phyloP scores from a whole-genome alignment of 2,113 vertebrate species.

The Hemiscyllium ocellatum region DNA sequence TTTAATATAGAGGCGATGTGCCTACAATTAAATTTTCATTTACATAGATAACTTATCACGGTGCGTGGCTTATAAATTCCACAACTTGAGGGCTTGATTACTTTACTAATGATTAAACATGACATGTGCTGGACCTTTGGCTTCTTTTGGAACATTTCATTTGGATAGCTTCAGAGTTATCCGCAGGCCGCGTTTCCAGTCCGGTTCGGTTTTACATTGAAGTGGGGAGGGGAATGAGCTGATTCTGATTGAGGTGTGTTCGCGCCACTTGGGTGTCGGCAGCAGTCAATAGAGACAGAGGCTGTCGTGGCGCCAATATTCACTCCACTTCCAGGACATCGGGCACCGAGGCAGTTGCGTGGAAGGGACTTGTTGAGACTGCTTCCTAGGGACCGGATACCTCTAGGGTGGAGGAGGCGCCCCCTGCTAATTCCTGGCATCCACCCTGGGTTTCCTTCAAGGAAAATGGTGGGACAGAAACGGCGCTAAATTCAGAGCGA shows the following conservation, averaged over 20 bases:
- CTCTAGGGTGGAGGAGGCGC: conserved; percentile 23
- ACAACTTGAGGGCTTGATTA: not conserved
- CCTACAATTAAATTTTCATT: not conserved
- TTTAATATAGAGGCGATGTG: not conserved
- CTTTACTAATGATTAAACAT: not conserved
- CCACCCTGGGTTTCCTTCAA: conserved; percentile 17
- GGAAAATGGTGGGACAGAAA: not conserved
- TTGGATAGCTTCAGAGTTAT: not conserved
- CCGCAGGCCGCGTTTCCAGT: not conserved
- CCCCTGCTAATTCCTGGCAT: conserved; percentile 29
- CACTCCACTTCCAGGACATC: not conserved
- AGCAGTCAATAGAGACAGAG: not conserved
- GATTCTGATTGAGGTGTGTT: not conserved
- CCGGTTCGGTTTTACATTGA: not conserved
- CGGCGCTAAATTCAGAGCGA: not conserved
- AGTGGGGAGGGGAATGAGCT: not conserved
- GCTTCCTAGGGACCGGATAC: conserved; percentile 24
- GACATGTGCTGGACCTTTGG: not conserved
- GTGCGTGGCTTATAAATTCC: not conserved
- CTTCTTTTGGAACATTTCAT: not conserved
- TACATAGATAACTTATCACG: conserved; percentile 23
- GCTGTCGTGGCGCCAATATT: not conserved
- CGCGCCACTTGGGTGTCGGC: not conserved
- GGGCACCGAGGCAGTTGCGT: conserved; percentile 20
- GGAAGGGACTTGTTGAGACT: conserved; percentile 35